Percentiles rank a stretch among this genome's conserved stretches.
phyloP scores from a whole-genome alignment of 2,888 invertebrate genomes.

The Drosophila subsilvestris region DNA sequence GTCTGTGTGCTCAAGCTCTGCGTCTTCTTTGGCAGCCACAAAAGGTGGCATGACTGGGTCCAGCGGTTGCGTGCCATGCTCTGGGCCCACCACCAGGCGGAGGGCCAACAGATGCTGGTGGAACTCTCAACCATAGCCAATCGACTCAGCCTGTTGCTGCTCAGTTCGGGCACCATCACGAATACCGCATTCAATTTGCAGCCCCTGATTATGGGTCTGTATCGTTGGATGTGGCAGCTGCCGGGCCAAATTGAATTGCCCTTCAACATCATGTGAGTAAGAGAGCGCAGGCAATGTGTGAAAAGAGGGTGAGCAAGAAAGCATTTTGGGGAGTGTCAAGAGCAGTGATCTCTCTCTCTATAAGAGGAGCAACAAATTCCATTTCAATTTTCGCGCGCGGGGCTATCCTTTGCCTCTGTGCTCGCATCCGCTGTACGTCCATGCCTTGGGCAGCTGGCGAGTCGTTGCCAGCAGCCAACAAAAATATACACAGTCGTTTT shows the following conservation, averaged over 20 bases:
- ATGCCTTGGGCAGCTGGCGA: too few species aligned
- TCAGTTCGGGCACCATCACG: slow-evolving; percentile 70
- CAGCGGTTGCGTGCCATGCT: slow-evolving; percentile 65
- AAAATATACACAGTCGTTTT: too few species aligned
- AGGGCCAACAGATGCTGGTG: slow-evolving; percentile 62
- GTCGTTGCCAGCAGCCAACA: too few species aligned
- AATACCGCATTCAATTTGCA: slow-evolving; percentile 70
- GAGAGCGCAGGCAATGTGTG: background rate
- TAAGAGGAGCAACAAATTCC: too few species aligned
- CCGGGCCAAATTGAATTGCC: slow-evolving; percentile 70
- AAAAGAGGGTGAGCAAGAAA: background rate
- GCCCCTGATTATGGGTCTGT: slow-evolving; percentile 70
- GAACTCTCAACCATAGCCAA: slow-evolving; percentile 61
- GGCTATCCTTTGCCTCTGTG: too few species aligned
- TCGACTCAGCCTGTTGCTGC: slow-evolving; percentile 63
- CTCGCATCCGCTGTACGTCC: too few species aligned
- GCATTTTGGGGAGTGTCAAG: too few species aligned
- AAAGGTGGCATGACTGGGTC: slow-evolving; percentile 63
- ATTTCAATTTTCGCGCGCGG: too few species aligned
- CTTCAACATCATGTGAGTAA: slow-evolving; percentile 79
- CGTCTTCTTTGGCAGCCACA: slow-evolving; percentile 70
- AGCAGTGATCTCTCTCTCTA: too few species aligned
- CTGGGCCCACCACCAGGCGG: slow-evolving; percentile 39
- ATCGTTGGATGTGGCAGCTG: slow-evolving; percentile 53
- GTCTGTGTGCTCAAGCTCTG: slow-evolving; percentile 79